Evolutionary conservation across 2,797 vertebrate species (phyloP).

Genomic region (Serranus cabrilla): DNA sequence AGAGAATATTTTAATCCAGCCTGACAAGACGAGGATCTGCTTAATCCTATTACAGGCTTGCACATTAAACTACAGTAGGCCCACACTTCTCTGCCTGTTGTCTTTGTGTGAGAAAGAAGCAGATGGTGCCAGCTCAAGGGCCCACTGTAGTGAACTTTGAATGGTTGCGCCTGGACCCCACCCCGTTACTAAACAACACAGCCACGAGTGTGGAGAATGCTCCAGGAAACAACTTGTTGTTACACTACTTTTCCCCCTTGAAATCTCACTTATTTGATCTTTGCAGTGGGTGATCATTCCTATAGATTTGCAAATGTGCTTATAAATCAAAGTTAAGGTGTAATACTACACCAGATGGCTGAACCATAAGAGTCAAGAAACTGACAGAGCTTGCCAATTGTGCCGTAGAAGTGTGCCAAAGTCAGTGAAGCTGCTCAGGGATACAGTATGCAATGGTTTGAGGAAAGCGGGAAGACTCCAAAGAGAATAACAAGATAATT

Average conservation of each 20-base stretch:
- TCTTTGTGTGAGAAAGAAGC: constrained; percentile 75
- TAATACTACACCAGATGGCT: constrained; percentile 56
- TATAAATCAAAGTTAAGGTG: constrained; percentile 34
- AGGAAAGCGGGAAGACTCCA: constrained; percentile 5
- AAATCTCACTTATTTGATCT: neutral
- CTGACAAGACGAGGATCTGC: constrained; percentile 83
- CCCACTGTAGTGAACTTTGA: constrained; percentile 70
- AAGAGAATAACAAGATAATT: neutral
- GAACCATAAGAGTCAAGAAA: constrained; percentile 37
- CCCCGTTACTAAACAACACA: constrained; percentile 50
- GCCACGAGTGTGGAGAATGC: constrained; percentile 44
- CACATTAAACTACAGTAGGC: constrained; percentile 82
- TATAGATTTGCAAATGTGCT: constrained; percentile 19
- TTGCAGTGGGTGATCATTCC: neutral
- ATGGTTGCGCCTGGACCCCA: constrained; percentile 48
- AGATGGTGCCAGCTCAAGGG: constrained; percentile 75
- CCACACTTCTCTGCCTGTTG: constrained; percentile 69
- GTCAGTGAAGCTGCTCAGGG: constrained; percentile 27
- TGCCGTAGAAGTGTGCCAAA: constrained; percentile 44
- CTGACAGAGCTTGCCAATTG: constrained; percentile 38
- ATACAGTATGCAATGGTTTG: constrained; percentile 1
- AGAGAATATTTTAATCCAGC: constrained; percentile 84
- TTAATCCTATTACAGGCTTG: constrained; percentile 86
- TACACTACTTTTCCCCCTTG: neutral
- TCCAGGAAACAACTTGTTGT: constrained; percentile 29